Conservation (phyloP, 2,797 vertebrate species). For the Phalanger gymnotis region DNA sequence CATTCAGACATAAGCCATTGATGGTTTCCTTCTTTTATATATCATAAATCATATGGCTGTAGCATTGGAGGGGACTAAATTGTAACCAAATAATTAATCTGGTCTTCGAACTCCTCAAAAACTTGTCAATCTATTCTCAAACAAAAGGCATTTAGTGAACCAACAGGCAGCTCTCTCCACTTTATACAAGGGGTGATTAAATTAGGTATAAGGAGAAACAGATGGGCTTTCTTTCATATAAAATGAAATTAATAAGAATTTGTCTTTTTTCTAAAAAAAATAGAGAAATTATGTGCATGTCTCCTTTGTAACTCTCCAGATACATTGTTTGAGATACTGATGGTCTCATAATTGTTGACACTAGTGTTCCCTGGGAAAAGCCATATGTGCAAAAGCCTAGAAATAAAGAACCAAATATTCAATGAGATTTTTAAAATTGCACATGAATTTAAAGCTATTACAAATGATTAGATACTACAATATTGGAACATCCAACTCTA, state of each 20-base stretch:
- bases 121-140: neutral
- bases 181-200: neutral
- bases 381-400: conserved; percentile 69
- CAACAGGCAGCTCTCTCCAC: neutral
- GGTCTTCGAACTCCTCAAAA: neutral
- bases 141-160: neutral
- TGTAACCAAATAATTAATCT: too few species aligned
- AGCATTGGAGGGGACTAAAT: neutral
- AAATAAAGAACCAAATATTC: conserved; percentile 36
- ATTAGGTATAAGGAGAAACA: neutral
- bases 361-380: conserved; percentile 67
- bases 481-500: neutral
- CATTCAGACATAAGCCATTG: neutral
- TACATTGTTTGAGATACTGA: conserved; percentile 59
- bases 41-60: neutral
- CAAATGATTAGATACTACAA: neutral
- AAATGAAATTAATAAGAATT: neutral
- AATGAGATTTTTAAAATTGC: conserved; percentile 15
- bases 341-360: conserved; percentile 72
- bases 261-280: neutral
- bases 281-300: conserved; percentile 2
- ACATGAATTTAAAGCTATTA: neutral
- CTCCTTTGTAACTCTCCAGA: conserved; percentile 7
- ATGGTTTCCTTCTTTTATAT: neutral
- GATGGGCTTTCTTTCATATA: neutral